Evolutionary conservation across 2,113 vertebrate species (phyloP).

Genomic region (Gulo gulo): DNA sequence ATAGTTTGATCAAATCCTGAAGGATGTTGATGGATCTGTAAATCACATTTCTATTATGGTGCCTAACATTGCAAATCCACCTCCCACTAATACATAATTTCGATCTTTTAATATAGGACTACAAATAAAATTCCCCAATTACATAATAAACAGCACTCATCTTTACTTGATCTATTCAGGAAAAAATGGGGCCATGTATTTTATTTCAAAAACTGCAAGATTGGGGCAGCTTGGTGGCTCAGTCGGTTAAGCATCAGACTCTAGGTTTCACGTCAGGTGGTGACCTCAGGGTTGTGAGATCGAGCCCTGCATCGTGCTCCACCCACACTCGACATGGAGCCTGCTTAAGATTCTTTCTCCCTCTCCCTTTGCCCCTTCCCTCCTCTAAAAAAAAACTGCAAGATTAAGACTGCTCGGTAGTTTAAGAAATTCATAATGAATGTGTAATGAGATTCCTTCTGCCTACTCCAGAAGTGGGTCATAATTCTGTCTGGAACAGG

Average conservation of each 20-base stretch:
- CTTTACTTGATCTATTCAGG: not conserved
- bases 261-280: not conserved
- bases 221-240: not conserved
- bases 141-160: not conserved
- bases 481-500: not conserved
- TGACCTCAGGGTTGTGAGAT: not conserved
- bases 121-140: not conserved
- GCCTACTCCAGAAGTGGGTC: not conserved
- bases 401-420: not conserved
- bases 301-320: not conserved
- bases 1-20: not conserved
- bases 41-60: not conserved
- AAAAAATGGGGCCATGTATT: not conserved
- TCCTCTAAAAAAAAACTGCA: not conserved
- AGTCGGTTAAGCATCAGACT: not conserved
- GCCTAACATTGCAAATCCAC: not conserved
- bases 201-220: slow-evolving; percentile 18
- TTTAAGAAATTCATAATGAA: slow-evolving; percentile 12
- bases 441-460: not conserved
- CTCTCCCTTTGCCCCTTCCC: not conserved
- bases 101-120: not conserved
- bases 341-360: not conserved
- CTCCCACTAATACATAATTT: not conserved
- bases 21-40: not conserved
- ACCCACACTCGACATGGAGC: not conserved